Evolutionary conservation across 2,888 invertebrate genomes (phyloP).

Genomic region (Crossocerus cetratus): DNA sequence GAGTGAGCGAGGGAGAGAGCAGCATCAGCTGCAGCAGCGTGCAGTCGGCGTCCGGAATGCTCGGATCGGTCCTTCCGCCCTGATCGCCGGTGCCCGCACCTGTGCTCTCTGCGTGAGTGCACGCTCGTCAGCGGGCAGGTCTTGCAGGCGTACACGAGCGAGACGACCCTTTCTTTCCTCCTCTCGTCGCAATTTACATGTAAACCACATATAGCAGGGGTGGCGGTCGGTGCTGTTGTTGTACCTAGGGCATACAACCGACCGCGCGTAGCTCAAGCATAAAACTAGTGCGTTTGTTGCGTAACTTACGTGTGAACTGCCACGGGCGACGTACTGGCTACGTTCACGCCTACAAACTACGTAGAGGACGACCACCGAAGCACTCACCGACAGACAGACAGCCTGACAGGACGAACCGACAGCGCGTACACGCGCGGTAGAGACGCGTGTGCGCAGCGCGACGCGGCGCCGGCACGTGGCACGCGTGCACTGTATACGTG

Average conservation of each 20-base stretch:
- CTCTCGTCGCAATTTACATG: conserved; percentile 36
- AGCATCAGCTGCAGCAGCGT: too few relatives aligned
- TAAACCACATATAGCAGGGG: conserved; percentile 28
- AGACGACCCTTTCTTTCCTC: conserved; percentile 29
- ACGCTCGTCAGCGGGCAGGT: conserved; percentile 39
- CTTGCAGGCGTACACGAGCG: not conserved
- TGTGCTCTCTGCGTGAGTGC: conserved; percentile 19
- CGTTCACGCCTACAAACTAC: conserved; percentile 51
- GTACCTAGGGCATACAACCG: conserved; percentile 40
- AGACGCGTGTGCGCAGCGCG: not conserved
- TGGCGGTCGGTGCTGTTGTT: conserved; percentile 39
- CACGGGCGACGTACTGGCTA: conserved; percentile 53
- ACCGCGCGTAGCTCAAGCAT: conserved; percentile 56
- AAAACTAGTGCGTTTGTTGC: conserved; percentile 48
- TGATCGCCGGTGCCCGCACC: too few relatives aligned
- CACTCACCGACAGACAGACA: conserved; percentile 7
- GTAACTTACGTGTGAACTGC: conserved; percentile 48
- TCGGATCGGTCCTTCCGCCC: too few relatives aligned
- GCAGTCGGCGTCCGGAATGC: too few relatives aligned
- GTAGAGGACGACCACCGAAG: conserved; percentile 7
- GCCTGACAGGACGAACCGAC: not conserved
- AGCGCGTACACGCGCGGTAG: not conserved
- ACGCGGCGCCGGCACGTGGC: not conserved
- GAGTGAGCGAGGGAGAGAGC: too few relatives aligned
- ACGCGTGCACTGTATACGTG: conserved; percentile 16